These are phyloP conservation scores for Steinernema hermaphroditum DNA, from an alignment of 2,888 invertebrate genomes.

Conservation along the genomic window DNA sequence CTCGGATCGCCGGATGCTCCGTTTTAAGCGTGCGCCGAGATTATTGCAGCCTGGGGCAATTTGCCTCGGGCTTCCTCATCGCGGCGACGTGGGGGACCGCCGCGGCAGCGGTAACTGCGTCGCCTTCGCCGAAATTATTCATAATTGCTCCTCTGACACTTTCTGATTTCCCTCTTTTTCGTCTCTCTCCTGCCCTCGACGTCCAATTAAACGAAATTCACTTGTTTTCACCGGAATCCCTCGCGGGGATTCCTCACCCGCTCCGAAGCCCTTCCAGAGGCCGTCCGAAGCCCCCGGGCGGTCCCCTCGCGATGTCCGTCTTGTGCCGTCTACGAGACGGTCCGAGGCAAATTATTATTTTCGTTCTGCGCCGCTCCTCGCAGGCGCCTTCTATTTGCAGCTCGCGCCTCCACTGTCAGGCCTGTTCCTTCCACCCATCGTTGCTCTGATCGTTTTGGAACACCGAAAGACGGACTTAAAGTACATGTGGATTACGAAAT, in stretches of 20 bases:
- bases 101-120: conserved; percentile 6
- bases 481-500: too few relatives aligned
- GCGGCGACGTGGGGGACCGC: background rate
- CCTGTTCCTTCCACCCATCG: too few relatives aligned
- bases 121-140: conserved; percentile 6
- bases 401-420: too few relatives aligned
- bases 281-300: background rate
- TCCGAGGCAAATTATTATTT: too few relatives aligned
- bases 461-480: too few relatives aligned
- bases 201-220: background rate
- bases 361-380: too few relatives aligned
- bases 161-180: background rate
- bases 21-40: conserved; percentile 1
- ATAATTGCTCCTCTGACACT: conserved; percentile 11
- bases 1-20: too few relatives aligned
- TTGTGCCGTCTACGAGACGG: too few relatives aligned
- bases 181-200: background rate
- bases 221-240: conserved; percentile 5
- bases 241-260: background rate
- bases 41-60: conserved; percentile 12
- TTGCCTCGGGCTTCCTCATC: background rate
- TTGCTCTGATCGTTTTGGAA: too few relatives aligned
- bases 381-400: too few relatives aligned
- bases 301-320: background rate
- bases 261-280: background rate